phyloP scores from a whole-genome alignment of 2,888 invertebrate genomes.

The Ichneumoninae sp. region DNA sequence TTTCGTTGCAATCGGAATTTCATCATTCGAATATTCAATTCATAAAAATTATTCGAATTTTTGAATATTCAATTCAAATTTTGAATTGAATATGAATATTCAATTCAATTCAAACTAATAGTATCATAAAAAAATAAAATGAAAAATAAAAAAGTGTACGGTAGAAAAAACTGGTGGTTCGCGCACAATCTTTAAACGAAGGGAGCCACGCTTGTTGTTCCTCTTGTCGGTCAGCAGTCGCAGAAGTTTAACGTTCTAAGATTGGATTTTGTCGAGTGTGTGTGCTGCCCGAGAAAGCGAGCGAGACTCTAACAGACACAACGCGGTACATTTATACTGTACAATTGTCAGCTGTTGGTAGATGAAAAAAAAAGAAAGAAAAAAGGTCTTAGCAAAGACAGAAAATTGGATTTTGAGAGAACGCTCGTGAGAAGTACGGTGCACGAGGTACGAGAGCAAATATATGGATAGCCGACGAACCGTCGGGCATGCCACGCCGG shows the following conservation, averaged over 20 bases:
- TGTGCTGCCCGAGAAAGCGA: background rate
- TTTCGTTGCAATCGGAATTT: too few relatives aligned
- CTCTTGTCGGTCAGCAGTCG: constrained; percentile 72
- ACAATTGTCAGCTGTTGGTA: constrained; percentile 19
- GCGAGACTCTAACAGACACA: constrained; percentile 6
- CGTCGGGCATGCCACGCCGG: background rate
- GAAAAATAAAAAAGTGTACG: background rate
- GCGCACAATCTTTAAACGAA: constrained; percentile 24
- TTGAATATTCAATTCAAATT: too few relatives aligned
- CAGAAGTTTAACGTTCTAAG: constrained; percentile 75
- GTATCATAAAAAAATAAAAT: background rate
- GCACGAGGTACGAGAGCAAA: constrained; percentile 4
- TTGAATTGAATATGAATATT: too few relatives aligned
- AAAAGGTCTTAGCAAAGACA: constrained; percentile 66
- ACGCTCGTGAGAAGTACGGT: constrained; percentile 69
- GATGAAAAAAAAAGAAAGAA: constrained; percentile 58
- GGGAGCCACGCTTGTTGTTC: constrained; percentile 60
- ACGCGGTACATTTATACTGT: background rate
- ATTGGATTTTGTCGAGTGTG: constrained; percentile 72
- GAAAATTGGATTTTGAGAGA: constrained; percentile 78
- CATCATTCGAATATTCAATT: too few relatives aligned
- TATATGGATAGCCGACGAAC: constrained; percentile 20
- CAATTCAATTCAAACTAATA: too few relatives aligned
- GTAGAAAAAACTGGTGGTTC: background rate
- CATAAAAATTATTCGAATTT: too few relatives aligned